Base-by-base conservation (phyloP, 1,140 invertebrate genomes). In the Bombus sibiricus region DNA sequence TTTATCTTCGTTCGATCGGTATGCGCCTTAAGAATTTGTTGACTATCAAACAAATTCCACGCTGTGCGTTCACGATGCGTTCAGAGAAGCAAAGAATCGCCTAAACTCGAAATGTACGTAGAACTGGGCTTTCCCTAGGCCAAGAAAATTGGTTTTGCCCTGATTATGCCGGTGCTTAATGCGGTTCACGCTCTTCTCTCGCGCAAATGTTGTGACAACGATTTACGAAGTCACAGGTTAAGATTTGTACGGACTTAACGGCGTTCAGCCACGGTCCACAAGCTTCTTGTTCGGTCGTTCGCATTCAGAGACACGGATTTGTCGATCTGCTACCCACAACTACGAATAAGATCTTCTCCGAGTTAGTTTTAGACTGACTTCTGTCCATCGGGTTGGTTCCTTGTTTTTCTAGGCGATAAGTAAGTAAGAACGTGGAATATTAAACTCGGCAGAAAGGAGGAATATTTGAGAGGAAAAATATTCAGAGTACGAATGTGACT, bases 161-260 rank as follows among this genome's bases (percentile, higher is more conserved):
- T 53, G 83, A 80, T 85, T 79, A 71, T 79, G 66, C 8, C 66
- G 53, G 39, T 41, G 43, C 62, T 72, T 72, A 80, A 71, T 80
- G 53, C 83, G 39, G 47, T 47, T 64, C 81, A 41, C 62, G 73
- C 37, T 57, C 53, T 77, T 41, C 15, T 64, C 64, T 64, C 69
- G 62, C 41, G 53, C 25, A 39, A 88, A 74, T 81, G 78, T 85
- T 76, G 62, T 81, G 57, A 85, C 76, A 66, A 34, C 39, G 68
- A 71, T 74, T 77, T 83, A 83, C 79, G 15, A 76, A 82, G 78
- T 85, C 84, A 73, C 71, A 28, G 68, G 57, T 15, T 25, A 32
- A 81, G 68, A 85, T 81, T 81, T 81, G 53, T 34, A 28, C 41
- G 71, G 34, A 43, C 12, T 53, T 74, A 64, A 62, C 13, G 34